phyloP scores from a whole-genome alignment of 2,797 vertebrate genomes.

The Brotula barbata region DNA sequence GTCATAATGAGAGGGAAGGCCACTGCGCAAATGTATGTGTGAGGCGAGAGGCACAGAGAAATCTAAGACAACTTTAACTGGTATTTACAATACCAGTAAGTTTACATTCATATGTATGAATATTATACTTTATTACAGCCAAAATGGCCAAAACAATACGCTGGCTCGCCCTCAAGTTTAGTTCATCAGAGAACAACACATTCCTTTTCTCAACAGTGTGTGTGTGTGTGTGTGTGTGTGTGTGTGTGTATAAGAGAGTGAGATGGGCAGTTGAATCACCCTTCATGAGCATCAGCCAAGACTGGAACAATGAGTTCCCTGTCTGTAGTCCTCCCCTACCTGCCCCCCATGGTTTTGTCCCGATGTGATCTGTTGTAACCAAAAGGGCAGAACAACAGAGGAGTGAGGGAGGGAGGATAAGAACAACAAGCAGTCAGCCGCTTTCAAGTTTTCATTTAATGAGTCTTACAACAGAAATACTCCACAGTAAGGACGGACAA shows the following conservation, averaged over 20 bases:
- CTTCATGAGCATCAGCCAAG: constrained; percentile 52
- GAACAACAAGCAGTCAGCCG: constrained; percentile 23
- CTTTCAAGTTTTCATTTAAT: constrained; percentile 52
- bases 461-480: constrained; percentile 29
- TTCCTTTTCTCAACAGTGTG: constrained; percentile 34
- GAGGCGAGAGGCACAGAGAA: constrained; percentile 12
- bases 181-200: constrained; percentile 11
- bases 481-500: constrained; percentile 27
- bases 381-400: constrained; percentile 32
- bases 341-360: constrained; percentile 36
- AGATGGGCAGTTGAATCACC: constrained; percentile 34
- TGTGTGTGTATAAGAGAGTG: neutral
- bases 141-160: too few species aligned
- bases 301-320: constrained; percentile 56
- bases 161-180: neutral
- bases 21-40: constrained; percentile 34
- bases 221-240: neutral
- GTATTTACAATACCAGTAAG: neutral
- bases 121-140: too few species aligned
- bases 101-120: neutral
- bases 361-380: constrained; percentile 25
- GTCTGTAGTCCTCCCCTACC: constrained; percentile 31
- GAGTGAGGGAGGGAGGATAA: neutral
- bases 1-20: constrained; percentile 36
- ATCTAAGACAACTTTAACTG: too few species aligned